A percentile compares a stretch with the other conserved stretches of the same genome.
Evolutionary conservation across 2,113 vertebrate genomes (phyloP).

Genomic region (Oryzias curvinotus): DNA sequence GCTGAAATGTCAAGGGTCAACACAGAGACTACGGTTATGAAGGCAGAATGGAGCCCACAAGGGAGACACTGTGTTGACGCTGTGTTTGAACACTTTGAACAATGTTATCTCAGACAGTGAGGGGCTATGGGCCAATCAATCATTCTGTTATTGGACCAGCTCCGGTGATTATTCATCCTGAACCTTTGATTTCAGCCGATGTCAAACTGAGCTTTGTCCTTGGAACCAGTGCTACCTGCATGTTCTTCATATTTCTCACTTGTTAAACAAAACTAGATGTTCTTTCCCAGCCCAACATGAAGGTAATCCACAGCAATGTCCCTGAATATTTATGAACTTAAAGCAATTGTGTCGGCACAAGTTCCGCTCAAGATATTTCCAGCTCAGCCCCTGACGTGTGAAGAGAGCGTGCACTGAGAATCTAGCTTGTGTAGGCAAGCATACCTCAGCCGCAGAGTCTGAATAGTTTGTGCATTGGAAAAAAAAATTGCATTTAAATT

Average conservation of each 20-base stretch:
- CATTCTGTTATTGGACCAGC: conserved; percentile 69
- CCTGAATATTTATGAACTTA: conserved; percentile 51
- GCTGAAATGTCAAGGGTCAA: conserved; percentile 57
- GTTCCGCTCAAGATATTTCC: conserved; percentile 38
- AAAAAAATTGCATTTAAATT: conserved; percentile 39
- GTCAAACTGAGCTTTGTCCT: conserved; percentile 37
- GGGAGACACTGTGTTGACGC: conserved; percentile 68
- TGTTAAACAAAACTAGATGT: conserved; percentile 26
- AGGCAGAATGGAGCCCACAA: conserved; percentile 47
- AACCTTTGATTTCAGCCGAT: conserved; percentile 61
- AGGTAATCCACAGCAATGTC: conserved; percentile 4
- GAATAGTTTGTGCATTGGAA: conserved; percentile 18
- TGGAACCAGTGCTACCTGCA: conserved; percentile 29
- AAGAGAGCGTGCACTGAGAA: conserved; percentile 33
- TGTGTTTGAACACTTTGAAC: conserved; percentile 71
- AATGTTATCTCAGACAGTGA: conserved; percentile 74
- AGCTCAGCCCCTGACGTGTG: conserved; percentile 37
- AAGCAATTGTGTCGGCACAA: conserved; percentile 50
- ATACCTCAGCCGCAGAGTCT: conserved; percentile 11
- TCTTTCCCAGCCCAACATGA: conserved; percentile 15
- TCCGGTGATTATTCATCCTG: conserved; percentile 66
- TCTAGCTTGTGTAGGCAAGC: conserved; percentile 30
- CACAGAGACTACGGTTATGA: conserved; percentile 48
- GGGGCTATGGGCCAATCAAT: conserved; percentile 64
- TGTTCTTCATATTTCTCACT: conserved; percentile 31